phyloP scores from a whole-genome alignment of 2,113 vertebrate genomes.

The Drymodes brunneopygia region DNA sequence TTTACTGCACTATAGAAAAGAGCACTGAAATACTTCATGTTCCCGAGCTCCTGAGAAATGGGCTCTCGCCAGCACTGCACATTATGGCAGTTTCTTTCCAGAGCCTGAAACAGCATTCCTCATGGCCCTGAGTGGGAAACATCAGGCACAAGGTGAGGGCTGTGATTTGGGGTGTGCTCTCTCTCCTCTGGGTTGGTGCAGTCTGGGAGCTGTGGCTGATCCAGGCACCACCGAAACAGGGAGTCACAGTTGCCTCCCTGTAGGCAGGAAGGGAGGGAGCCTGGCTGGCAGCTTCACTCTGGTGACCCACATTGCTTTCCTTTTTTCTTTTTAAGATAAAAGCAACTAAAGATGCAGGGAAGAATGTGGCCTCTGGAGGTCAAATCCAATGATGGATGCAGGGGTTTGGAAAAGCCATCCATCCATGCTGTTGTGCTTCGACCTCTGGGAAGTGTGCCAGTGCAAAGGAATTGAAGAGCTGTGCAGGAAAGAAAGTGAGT shows the following conservation, averaged over 20 bases:
- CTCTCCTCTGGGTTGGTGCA: not conserved
- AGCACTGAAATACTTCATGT: not conserved
- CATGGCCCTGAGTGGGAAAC: not conserved
- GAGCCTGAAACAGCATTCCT: not conserved
- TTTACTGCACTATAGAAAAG: not conserved
- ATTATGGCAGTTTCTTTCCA: not conserved
- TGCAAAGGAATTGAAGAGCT: not conserved
- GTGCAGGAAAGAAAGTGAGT: not conserved
- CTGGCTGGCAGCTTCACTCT: not conserved
- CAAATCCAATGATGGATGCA: not conserved
- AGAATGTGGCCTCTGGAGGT: not conserved
- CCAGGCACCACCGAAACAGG: not conserved
- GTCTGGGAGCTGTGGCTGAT: not conserved
- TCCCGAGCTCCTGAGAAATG: not conserved
- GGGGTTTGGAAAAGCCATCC: not conserved
- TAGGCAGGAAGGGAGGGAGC: not conserved
- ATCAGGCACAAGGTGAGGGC: not conserved
- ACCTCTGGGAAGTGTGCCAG: not conserved
- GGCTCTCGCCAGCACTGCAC: not conserved
- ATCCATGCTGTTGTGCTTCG: not conserved
- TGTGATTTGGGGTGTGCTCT: not conserved
- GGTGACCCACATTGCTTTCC: not conserved
- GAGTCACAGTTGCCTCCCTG: not conserved
- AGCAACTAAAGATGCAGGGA: not conserved
- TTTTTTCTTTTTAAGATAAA: not conserved